Evolutionary conservation across 2,797 vertebrate genomes (phyloP).

Genomic region (Gymnocypris eckloni): DNA sequence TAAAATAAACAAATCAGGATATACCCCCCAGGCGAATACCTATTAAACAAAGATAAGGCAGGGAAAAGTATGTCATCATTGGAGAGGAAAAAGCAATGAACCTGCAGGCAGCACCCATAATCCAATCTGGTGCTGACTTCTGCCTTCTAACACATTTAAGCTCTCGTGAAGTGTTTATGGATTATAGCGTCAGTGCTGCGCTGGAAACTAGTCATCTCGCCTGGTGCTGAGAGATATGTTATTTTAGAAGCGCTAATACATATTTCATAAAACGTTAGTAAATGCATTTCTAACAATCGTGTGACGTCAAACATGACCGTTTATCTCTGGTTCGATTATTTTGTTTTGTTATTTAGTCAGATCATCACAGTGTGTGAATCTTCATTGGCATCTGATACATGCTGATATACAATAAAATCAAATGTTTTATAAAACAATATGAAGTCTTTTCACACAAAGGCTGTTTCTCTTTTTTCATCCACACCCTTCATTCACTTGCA

Average conservation of each 20-base stretch:
- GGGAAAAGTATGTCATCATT: conserved; percentile 55
- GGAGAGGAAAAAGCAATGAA: conserved; percentile 37
- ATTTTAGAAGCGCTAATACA: conserved; percentile 5
- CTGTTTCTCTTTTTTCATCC: not conserved
- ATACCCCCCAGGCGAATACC: not conserved
- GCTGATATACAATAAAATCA: conserved; percentile 15
- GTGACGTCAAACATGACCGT: not conserved
- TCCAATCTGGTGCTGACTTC: conserved; percentile 46
- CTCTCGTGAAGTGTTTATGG: conserved; percentile 38
- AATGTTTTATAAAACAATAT: conserved; percentile 32
- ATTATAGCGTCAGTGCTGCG: conserved; percentile 26
- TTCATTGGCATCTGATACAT: conserved; percentile 9
- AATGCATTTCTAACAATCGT: not conserved
- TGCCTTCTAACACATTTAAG: conserved; percentile 48
- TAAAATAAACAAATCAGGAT: conserved; percentile 27
- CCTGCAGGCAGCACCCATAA: conserved; percentile 46
- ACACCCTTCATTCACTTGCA: conserved; percentile 5
- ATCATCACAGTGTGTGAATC: not conserved
- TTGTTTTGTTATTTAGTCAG: conserved; percentile 17
- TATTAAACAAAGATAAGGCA: conserved; percentile 26
- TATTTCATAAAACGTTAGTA: not conserved
- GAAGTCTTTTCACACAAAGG: conserved; percentile 1
- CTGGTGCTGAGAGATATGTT: conserved; percentile 7
- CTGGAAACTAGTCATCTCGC: conserved; percentile 15
- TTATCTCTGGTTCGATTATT: conserved; percentile 9